These are phyloP conservation scores for Torymus aiolomorphi DNA, from an alignment of 2,888 invertebrate genomes.

Conservation along the genomic window DNA sequence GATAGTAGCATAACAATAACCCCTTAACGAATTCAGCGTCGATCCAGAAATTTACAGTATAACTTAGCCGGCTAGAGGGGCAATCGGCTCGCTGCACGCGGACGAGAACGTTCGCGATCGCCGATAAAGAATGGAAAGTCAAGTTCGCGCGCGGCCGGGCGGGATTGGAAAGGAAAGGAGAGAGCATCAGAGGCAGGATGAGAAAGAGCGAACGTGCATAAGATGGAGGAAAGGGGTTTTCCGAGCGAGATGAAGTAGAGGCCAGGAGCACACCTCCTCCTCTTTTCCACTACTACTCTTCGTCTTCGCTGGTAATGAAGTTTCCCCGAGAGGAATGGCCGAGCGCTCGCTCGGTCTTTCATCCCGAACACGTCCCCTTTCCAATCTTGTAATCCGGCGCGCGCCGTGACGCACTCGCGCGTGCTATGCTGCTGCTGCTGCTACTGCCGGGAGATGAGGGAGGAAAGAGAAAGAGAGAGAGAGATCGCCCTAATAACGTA, in stretches of 20 bases:
- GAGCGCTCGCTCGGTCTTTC: conserved; percentile 37
- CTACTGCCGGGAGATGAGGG: neutral
- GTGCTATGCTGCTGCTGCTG: neutral
- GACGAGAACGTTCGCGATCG: conserved; percentile 13
- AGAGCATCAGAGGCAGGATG: neutral
- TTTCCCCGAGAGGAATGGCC: conserved; percentile 51
- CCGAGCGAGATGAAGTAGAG: neutral
- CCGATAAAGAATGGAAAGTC: conserved; percentile 16
- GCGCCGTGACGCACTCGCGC: conserved; percentile 27
- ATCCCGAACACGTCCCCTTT: conserved; percentile 54
- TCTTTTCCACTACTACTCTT: neutral
- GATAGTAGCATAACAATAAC: too few species aligned
- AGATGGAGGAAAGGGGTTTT: conserved; percentile 14
- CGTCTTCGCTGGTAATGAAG: conserved; percentile 46
- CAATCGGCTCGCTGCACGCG: neutral
- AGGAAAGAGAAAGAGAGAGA: conserved; percentile 16
- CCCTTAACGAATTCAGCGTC: conserved; percentile 29
- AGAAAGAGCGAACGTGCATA: conserved; percentile 24
- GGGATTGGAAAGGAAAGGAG: conserved; percentile 3
- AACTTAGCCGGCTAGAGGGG: conserved; percentile 11
- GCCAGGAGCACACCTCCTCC: too few species aligned
- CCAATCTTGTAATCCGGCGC: conserved; percentile 54
- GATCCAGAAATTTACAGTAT: conserved; percentile 38
- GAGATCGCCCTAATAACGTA: conserved; percentile 47
- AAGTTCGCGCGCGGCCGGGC: neutral